phyloP scores from a whole-genome alignment of 2,113 vertebrate species.

The Cyanoderma ruficeps region DNA sequence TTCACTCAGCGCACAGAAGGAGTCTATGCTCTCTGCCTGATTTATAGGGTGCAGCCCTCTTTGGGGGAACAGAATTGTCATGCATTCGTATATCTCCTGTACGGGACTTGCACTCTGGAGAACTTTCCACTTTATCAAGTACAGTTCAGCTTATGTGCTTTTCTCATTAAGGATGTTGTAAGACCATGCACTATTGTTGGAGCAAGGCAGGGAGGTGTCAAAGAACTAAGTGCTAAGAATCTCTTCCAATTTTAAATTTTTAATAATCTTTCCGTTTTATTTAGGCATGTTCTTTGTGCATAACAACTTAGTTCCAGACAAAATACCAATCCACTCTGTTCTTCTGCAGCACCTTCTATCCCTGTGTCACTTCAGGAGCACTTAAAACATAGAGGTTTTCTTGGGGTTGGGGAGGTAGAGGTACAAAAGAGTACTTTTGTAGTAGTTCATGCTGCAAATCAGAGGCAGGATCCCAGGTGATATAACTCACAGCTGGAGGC shows the following conservation, averaged over 20 bases:
- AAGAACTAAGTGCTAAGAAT: background rate
- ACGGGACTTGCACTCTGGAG: slow-evolving; percentile 67
- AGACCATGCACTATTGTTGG: background rate
- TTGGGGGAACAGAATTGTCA: slow-evolving; percentile 73
- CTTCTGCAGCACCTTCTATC: background rate
- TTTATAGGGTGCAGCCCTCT: slow-evolving; percentile 77
- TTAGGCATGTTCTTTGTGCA: background rate
- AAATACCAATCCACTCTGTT: background rate
- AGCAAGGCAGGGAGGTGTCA: background rate
- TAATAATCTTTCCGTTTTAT: background rate
- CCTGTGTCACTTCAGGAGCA: background rate
- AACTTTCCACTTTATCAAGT: slow-evolving; percentile 70
- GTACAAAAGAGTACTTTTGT: background rate
- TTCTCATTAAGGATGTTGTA: slow-evolving; percentile 28
- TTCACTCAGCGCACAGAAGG: slow-evolving; percentile 63
- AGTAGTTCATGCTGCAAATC: background rate
- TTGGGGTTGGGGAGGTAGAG: background rate
- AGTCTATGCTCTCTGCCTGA: slow-evolving; percentile 69
- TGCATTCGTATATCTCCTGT: slow-evolving; percentile 77
- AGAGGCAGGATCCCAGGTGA: background rate
- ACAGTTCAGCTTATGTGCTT: slow-evolving; percentile 57
- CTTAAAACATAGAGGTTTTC: background rate
- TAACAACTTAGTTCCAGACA: background rate
- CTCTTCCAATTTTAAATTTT: background rate
- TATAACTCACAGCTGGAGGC: background rate